A percentile compares a stretch with the other conserved stretches of the same genome.
Conservation (phyloP, 1,140 invertebrate genomes). For the Drosophila parvula region DNA sequence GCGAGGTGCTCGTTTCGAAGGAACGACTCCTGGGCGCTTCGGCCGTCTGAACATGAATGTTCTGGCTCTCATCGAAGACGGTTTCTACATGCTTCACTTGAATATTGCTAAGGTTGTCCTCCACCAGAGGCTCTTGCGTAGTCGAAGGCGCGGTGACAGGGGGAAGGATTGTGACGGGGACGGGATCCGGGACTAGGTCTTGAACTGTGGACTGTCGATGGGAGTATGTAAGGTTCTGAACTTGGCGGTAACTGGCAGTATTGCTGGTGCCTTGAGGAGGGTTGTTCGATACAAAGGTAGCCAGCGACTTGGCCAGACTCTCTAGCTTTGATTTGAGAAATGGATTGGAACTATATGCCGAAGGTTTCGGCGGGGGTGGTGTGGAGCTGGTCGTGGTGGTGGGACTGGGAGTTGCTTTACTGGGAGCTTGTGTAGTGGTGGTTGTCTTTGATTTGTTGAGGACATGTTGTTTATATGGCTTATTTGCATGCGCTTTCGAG, state of each 20-base stretch:
- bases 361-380: constrained; percentile 26
- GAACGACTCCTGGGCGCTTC: constrained; percentile 51
- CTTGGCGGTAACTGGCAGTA: background rate
- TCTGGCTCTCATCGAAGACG: constrained; percentile 68
- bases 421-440: constrained; percentile 47
- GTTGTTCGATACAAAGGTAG: constrained; percentile 44
- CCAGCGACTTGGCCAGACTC: constrained; percentile 53
- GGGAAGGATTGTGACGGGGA: constrained; percentile 4
- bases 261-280: constrained; percentile 4
- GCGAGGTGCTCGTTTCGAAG: constrained; percentile 55
- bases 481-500: constrained; percentile 81
- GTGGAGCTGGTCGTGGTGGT: constrained; percentile 39
- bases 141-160: constrained; percentile 6
- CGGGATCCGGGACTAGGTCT: constrained; percentile 8
- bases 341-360: constrained; percentile 62
- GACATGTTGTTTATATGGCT: constrained; percentile 66
- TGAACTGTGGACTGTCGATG: constrained; percentile 12
- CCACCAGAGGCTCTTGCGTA: constrained; percentile 35
- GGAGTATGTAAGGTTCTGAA: constrained; percentile 17
- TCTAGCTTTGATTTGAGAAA: constrained; percentile 71
- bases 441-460: constrained; percentile 61
- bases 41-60: constrained; percentile 58
- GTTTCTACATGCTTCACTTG: constrained; percentile 56
- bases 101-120: constrained; percentile 45
- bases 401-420: constrained; percentile 21